Evolutionary conservation across 2,888 invertebrate genomes (phyloP).

Genomic region (Odontothrips loti): DNA sequence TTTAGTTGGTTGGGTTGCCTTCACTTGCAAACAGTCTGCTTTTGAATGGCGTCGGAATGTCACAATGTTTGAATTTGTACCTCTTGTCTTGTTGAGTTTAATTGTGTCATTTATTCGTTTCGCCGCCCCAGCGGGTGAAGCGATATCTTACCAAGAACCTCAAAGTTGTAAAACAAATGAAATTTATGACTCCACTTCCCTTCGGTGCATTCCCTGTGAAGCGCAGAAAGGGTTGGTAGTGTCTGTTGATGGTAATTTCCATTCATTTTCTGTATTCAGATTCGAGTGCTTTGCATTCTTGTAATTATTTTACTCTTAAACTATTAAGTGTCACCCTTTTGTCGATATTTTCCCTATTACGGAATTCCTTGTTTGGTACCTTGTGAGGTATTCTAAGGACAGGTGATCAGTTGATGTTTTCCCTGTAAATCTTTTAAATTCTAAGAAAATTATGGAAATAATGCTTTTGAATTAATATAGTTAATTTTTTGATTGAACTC

Average conservation of each 20-base stretch:
- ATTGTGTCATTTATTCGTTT: not conserved
- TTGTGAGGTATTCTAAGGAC: not conserved
- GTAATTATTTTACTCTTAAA: not conserved
- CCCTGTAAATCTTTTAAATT: not conserved
- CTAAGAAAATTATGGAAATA: no score
- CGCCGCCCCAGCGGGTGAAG: not conserved
- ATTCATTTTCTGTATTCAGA: not conserved
- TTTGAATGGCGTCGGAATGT: not conserved
- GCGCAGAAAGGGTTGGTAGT: not conserved
- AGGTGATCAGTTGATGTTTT: not conserved
- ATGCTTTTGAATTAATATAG: not conserved
- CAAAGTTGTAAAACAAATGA: not conserved
- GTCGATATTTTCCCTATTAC: not conserved
- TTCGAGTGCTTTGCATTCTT: not conserved
- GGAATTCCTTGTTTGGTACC: not conserved
- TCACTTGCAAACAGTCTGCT: not conserved
- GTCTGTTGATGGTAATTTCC: not conserved
- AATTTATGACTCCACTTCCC: not conserved
- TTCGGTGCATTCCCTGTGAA: not conserved
- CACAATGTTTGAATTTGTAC: not conserved
- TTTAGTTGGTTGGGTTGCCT: not conserved
- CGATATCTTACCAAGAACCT: not conserved
- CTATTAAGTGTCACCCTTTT: not conserved
- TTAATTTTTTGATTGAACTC: not conserved
- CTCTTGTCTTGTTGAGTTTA: not conserved